Evolutionary conservation across 2,113 vertebrate genomes (phyloP), one percentile per base, ranked within the genome.

Genomic region (Colinus virginianus): DNA sequence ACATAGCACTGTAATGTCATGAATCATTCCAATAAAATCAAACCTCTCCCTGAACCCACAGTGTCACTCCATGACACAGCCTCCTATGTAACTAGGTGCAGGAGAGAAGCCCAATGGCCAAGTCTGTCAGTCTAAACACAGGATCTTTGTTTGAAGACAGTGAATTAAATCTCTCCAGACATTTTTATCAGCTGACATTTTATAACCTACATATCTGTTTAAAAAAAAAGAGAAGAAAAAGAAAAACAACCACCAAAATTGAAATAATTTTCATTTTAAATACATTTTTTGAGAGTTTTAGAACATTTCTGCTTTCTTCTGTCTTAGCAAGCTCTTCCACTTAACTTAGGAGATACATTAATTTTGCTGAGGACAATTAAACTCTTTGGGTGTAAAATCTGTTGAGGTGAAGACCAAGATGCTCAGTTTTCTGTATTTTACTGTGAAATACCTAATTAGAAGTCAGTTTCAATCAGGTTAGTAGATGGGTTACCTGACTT

Each of bases 1-100:
- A 93, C 62, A 76, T 11, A 87, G 13, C 68, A 53, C 38, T 87
- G 7, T 70, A 83, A 88, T 30, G 17, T 51, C 64, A 79, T 87
- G 87, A 92, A 79, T 92, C 90, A 90, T 75, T 20, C 69, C 40
- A 75, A 75, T 80, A 59, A 90, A 92, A 78, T 82, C 55, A 92
- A 87, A 86, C 78, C 62, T 69, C 63, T 91, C 62, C 58, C 71
- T 92, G 25, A 90, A 85, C 69, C n/a, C 4, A 1, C 19, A n/a
- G 42, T 16, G 49, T 96, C 78, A 84, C 51, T 77, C 51, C 23
- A 48, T 10, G 8, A 78, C 56, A 62, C 4, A 0, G 38, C 43
- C 88, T 66, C 17, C 21, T 76, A 61, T 8, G 59, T 36, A 90
- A 91, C 76, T 26, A 55, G 11, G 55, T 78, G 38, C 46, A 84